Evolutionary conservation across 1,140 invertebrate species (phyloP), one percentile per base, ranked within the genome.

Genomic region (Penaeus vannamei): DNA sequence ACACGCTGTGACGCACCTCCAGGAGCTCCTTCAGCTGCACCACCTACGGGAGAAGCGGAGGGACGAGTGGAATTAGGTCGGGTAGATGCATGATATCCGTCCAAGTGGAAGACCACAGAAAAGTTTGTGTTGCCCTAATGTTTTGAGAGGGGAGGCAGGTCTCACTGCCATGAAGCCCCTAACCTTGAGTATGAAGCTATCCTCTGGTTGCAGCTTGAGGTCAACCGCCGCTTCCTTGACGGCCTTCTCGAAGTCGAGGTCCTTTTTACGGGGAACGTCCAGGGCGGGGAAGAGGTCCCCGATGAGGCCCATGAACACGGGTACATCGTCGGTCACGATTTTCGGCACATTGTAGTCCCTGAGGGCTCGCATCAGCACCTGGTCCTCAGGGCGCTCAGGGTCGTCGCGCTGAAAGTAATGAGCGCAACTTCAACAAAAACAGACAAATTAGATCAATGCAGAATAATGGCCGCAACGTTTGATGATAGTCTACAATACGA

Each of bases 271-370:
- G 2, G 98, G 98, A 26, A 99, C 98, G 94, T 99, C 98, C 62
- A 99, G 93, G 23, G 98, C 97, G 19, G 98, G 98, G 93, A 99
- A 99, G 32, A 99, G 93, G 93, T 99, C 98, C 23, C 97, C 97
- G 92, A 99, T 99, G 5, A 99, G 94, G 69, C 98, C 98, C 97
- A 99, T 98, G 92, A 99, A 99, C 23, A 99, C 96, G 0, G 98
- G 97, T 92, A 98, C 95, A 93, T 99, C 98, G 92, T 99, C 98
- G 1, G 97, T 96, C 10, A 99, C 96, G 84, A 99, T 97, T 94
- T 99, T 99, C 1, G 98, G 98, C 88, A 98, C 97, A 92, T 99
- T 99, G 92, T 99, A 99, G 93, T 99, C 98, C 91, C 98, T 94
- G 32, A 99, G 93, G 29, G 98, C 98, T 94, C 98, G 95, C 98